phyloP scores from a whole-genome alignment of 1,140 invertebrate species.

The Drosophila hydei region DNA sequence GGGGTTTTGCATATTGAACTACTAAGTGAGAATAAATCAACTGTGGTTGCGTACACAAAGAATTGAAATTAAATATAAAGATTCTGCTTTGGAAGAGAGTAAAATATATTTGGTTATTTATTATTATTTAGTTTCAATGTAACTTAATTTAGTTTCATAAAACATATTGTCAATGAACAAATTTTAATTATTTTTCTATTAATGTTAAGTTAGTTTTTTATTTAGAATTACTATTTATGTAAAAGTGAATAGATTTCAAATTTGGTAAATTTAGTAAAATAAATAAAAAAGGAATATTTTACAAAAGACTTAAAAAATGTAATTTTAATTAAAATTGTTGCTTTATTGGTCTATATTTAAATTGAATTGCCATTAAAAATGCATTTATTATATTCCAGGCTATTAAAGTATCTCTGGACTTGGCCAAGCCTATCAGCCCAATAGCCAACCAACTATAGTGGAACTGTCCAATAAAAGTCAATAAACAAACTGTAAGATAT shows the following conservation, averaged over 20 bases:
- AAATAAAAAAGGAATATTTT: no score
- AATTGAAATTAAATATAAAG: constrained; percentile 6
- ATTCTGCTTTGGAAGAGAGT: constrained; percentile 45
- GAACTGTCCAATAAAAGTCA: constrained; percentile 77
- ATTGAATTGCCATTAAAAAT: constrained; percentile 10
- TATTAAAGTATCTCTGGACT: constrained; percentile 6
- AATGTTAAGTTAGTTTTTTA: no score
- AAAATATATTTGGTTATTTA: not conserved
- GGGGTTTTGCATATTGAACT: constrained; percentile 8
- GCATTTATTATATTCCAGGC: constrained; percentile 12
- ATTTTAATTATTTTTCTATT: no score
- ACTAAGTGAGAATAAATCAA: constrained; percentile 12
- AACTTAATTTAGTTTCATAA: no score
- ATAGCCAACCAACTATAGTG: constrained; percentile 19
- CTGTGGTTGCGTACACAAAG: not conserved
- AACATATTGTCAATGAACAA: no score
- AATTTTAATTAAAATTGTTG: no score
- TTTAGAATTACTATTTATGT: no score
- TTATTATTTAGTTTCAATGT: no score
- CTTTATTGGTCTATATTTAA: not conserved
- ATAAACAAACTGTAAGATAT: constrained; percentile 73
- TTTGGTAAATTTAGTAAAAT: no score
- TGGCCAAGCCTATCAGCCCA: not conserved
- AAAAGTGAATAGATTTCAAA: no score
- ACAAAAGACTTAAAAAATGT: no score